Evolutionary conservation across 2,113 vertebrate genomes (phyloP), one percentile per base, ranked within the genome.

Genomic region (Leptocoma aspasia): DNA sequence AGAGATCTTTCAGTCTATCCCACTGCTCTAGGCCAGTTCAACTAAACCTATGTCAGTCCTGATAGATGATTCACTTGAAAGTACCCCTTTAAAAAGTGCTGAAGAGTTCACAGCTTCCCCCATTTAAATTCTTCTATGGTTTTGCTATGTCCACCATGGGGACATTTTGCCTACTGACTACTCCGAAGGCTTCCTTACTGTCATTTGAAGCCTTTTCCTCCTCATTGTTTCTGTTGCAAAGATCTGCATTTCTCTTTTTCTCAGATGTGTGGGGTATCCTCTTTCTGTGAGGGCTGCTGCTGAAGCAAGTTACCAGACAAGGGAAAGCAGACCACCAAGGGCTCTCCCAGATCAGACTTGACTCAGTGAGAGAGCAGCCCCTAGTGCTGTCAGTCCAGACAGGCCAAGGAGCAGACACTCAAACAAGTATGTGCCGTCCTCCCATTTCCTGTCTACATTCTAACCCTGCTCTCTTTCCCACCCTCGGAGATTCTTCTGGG

Each of bases 391-490:
- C 18, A 63, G 79, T 60, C 75, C 92, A 96, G 90, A 97, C 90
- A 90, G 92, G 16, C 60, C 45, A 61, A 53, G 64, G 64, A 93
- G 54, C 76, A 94, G 93, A 92, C 90, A 96, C 90, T 31, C 95
- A 86, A 92, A 71, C 90, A 81, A 95, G 71, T 27, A 88, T 9
- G 10, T 4, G 7, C 69, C 5, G 76, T 83, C 76, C 69, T 96
- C 80, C 85, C 90, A 78, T 92, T 96, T 96, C 96, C 92, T 82
- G 88, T 86, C 90, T 90, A 44, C 65, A 71, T 75, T 65, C 88
- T 96, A 76, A 90, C 76, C 64, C 80, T 41, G 60, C 44, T 97
- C 47, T 86, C 86, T 92, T 96, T 96, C 94, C 90, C 93, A 97
- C 92, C 80, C 86, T 95, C 1, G 0, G 53, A 93, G 64, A 95